Evolutionary conservation across 2,888 invertebrate genomes (phyloP).

Genomic region (Cosmia trapezina): DNA sequence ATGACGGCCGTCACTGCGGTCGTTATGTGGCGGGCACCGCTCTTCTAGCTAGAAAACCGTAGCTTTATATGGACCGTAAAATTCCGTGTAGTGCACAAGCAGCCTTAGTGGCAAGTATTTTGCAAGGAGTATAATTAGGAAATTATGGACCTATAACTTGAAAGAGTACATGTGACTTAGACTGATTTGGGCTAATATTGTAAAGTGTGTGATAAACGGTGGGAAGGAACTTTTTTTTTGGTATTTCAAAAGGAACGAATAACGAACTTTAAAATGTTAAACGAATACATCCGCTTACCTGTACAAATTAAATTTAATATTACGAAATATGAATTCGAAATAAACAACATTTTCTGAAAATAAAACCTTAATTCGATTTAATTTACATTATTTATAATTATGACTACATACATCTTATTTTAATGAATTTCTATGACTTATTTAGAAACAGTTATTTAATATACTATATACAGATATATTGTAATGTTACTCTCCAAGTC

Average conservation of each 20-base stretch:
- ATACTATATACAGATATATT: not conserved
- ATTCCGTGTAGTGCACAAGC: not conserved
- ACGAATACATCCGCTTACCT: conserved; percentile 1
- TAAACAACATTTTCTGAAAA: conserved; percentile 35
- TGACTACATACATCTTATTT: conserved; percentile 41
- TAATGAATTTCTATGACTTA: conserved; percentile 17
- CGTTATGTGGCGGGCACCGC: not conserved
- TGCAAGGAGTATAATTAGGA: conserved; percentile 11
- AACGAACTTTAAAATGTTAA: not conserved
- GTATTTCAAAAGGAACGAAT: not conserved
- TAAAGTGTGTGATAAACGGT: not conserved
- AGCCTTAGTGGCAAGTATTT: not conserved
- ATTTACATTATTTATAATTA: conserved; percentile 34
- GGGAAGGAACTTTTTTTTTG: not conserved
- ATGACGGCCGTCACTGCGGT: not conserved
- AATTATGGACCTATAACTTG: conserved; percentile 29
- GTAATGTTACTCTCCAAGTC: not conserved
- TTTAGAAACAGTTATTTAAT: not conserved
- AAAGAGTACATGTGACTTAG: conserved; percentile 23
- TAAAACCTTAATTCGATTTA: conserved; percentile 16
- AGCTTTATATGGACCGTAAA: not conserved
- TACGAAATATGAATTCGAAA: conserved; percentile 18
- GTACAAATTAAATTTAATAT: conserved; percentile 37
- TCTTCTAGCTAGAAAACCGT: not conserved
- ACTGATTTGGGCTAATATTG: conserved; percentile 49